Percentiles rank a stretch among this genome's conserved stretches.
Evolutionary conservation across 2,113 vertebrate species (phyloP).

Genomic region (Coptodon rendalli): DNA sequence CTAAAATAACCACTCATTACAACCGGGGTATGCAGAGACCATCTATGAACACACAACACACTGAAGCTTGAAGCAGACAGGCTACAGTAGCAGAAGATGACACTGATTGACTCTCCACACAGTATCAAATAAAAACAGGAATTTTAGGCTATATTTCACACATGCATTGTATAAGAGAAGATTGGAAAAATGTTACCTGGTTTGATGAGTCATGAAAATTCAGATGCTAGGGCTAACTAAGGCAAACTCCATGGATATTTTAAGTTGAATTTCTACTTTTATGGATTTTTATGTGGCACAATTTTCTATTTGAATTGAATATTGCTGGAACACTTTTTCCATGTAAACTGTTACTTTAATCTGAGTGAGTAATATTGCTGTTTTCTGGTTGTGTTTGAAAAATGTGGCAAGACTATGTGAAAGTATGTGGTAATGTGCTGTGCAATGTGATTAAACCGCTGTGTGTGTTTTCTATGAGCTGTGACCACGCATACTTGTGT

Average conservation of each 20-base stretch:
- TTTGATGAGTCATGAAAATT: fast-evolving
- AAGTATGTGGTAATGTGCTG: neutral
- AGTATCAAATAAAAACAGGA: neutral
- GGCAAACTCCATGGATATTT: fast-evolving
- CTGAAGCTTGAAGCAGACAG: neutral
- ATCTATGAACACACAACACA: neutral
- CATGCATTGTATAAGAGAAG: fast-evolving
- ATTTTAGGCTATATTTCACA: neutral
- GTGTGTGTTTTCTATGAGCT: neutral
- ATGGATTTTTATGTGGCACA: neutral
- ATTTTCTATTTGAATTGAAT: neutral
- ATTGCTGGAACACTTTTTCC: neutral
- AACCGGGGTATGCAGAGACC: neutral
- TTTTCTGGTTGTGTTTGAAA: neutral
- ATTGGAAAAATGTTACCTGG: neutral
- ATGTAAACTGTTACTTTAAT: neutral
- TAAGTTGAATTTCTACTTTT: neutral
- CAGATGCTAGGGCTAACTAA: neutral
- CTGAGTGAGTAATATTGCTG: neutral
- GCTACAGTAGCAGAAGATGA: neutral
- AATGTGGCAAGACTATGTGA: neutral
- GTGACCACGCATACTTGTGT: neutral
- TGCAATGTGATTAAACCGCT: neutral
- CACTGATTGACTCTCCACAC: neutral
- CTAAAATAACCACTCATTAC: neutral